Base-by-base conservation (phyloP, 2,797 vertebrate genomes). In the Falco novaeseelandiae region DNA sequence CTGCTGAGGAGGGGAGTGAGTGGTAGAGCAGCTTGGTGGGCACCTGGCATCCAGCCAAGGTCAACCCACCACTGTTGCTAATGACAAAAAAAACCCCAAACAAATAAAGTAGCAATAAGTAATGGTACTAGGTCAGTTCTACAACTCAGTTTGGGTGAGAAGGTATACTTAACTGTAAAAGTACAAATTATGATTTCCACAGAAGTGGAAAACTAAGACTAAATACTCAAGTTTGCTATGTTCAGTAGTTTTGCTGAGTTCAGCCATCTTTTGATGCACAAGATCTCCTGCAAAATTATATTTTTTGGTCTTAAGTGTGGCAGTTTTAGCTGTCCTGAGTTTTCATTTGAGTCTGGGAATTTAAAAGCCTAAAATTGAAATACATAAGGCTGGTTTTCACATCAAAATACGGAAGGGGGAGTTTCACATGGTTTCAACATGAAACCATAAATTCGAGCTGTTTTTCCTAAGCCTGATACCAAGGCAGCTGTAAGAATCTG, bases 281-380 rank as follows among this genome's bases (percentile, higher is more conserved):
- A 6, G 15, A 10, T 34, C 18, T 46, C 26, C 66, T 61, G 9
- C 42, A 86, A 83, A 81, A 8, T 63, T 87, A 74, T 63, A 2
- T 3, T 62, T 3, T 62, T 72, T 72, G 34, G 2, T 72, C 23
- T 48, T 16, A 44, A 38, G 6, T 62, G 12, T 26, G 65, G 10
- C 27, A 72, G 9, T 72, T 89, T 86, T 55, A 76, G 12, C 42
- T 83, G 4, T 23, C 30, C 25, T 55, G 54, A 2, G 3, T 32
- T 79, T 89, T 90, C 36, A 65, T 90, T 74, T 42, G 61, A 93
- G 69, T 81, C 51, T 91, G 21, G 46, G 32, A 59, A 81, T 88
- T 71, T 59, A 51, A 90, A 95, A 86, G 27, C 25, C 11, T 67
- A 0, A 0, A 34, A 3, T n/a, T 55, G 8, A 57, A 74, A 27